Conservation (phyloP, 2,113 vertebrate genomes). For the Petrocephalus microphthalmus region DNA sequence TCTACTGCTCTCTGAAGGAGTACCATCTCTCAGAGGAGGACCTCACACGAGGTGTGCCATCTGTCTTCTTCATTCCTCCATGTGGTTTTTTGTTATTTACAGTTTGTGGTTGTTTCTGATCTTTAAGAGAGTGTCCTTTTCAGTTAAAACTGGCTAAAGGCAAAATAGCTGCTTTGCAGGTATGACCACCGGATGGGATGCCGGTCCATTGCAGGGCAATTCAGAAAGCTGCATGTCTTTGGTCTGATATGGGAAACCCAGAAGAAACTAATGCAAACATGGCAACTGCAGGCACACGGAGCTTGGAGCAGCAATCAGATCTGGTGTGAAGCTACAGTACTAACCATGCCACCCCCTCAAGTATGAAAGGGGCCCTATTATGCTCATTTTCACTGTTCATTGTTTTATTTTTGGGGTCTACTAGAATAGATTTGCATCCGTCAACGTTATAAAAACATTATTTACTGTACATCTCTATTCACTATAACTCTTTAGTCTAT, state of each 20-base stretch:
- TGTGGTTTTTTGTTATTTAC: background rate
- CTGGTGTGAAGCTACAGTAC: background rate
- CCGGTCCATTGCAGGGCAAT: background rate
- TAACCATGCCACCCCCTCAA: background rate
- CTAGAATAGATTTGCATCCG: background rate
- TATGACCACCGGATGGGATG: background rate
- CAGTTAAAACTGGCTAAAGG: background rate
- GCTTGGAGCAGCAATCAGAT: background rate
- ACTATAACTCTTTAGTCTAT: background rate
- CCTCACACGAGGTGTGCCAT: conserved; percentile 53
- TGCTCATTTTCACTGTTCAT: background rate
- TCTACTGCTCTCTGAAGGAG: conserved; percentile 54
- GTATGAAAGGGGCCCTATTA: background rate
- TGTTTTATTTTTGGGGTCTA: background rate
- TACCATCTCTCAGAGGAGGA: conserved; percentile 58
- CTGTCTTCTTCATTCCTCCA: background rate
- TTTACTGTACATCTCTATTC: background rate
- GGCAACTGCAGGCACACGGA: background rate
- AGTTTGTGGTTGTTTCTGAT: background rate
- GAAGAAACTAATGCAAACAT: background rate
- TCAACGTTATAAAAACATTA: background rate
- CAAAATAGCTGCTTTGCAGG: background rate
- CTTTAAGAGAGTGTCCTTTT: background rate
- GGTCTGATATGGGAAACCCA: background rate
- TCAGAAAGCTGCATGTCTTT: background rate